Evolutionary conservation across 2,888 invertebrate species (phyloP).

Genomic region (Drosophila neonasuta): DNA sequence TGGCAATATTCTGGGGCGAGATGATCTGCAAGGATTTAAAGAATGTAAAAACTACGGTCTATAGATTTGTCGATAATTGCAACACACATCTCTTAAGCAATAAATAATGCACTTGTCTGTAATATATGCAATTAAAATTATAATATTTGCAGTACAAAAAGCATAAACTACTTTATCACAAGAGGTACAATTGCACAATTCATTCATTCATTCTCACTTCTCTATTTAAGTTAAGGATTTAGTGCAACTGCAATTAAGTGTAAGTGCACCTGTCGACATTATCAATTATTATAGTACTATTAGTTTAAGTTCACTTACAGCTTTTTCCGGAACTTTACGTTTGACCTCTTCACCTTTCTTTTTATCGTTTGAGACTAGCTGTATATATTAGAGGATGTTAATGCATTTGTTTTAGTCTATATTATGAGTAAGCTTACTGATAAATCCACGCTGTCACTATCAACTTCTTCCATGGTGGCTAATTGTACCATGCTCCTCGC

Average conservation of each 20-base stretch:
- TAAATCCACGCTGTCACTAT: slow-evolving; percentile 8
- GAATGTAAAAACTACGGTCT: too few relatives aligned
- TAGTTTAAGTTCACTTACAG: slow-evolving; percentile 20
- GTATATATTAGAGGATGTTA: neutral
- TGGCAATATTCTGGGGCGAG: slow-evolving; percentile 34
- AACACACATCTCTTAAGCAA: neutral
- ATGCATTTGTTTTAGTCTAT: neutral
- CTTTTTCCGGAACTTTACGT: slow-evolving; percentile 23
- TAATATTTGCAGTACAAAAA: too few relatives aligned
- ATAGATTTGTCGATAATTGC: too few relatives aligned
- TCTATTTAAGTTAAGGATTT: too few relatives aligned
- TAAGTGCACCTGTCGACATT: too few relatives aligned
- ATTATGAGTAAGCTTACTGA: slow-evolving; percentile 29
- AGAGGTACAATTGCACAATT: too few relatives aligned
- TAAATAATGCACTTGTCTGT: too few relatives aligned
- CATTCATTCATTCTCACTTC: too few relatives aligned
- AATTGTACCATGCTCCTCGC: slow-evolving; percentile 40
- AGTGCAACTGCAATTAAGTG: too few relatives aligned
- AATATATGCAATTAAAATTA: too few relatives aligned
- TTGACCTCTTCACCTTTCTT: slow-evolving; percentile 19
- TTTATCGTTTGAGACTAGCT: slow-evolving; percentile 41
- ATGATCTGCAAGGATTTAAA: slow-evolving; percentile 24
- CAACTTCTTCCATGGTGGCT: slow-evolving; percentile 38
- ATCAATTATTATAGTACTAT: too few relatives aligned
- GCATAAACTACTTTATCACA: too few relatives aligned